A percentile compares a stretch with the other conserved stretches of the same genome.
These are phyloP conservation scores for Lucifuga dentata DNA, from an alignment of 2,113 vertebrate species.

Conservation along the genomic window DNA sequence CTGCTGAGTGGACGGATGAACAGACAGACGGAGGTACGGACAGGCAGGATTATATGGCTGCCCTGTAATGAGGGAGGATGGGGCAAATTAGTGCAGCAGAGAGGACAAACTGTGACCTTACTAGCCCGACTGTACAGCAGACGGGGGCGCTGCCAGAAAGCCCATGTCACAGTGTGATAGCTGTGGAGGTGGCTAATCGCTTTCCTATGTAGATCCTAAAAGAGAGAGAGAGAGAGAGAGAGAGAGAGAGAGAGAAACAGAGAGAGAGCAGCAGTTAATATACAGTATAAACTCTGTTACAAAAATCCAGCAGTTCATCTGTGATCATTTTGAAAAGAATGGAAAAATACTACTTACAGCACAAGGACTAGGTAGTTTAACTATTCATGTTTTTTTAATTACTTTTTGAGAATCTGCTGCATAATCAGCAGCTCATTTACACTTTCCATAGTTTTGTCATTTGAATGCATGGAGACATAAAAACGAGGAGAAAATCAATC, in stretches of 20 bases:
- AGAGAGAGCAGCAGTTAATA: slow-evolving; percentile 3
- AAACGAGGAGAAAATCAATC: too few relatives aligned
- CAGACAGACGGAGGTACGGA: slow-evolving; percentile 47
- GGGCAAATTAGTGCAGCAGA: slow-evolving; percentile 47
- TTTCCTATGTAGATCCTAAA: slow-evolving; percentile 84
- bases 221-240: slow-evolving; percentile 25
- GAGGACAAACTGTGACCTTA: slow-evolving; percentile 57
- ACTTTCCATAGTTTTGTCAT: too few relatives aligned
- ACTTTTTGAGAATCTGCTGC: too few relatives aligned
- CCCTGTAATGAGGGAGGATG: slow-evolving; percentile 36
- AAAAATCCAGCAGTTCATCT: too few relatives aligned
- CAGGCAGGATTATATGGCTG: slow-evolving; percentile 56
- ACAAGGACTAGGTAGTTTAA: too few relatives aligned
- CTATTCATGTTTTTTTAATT: too few relatives aligned
- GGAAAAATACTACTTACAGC: too few relatives aligned
- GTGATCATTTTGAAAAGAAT: too few relatives aligned
- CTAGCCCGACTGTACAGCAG: slow-evolving; percentile 48
- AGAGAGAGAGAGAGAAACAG: slow-evolving; percentile 27
- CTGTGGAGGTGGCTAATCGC: slow-evolving; percentile 79
- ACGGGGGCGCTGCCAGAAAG: slow-evolving; percentile 23
- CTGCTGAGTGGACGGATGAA: slow-evolving; percentile 51
- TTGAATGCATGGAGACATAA: too few relatives aligned
- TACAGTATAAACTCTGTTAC: neutral
- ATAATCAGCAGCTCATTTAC: too few relatives aligned
- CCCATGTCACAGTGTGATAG: slow-evolving; percentile 76